phyloP scores from a whole-genome alignment of 2,797 vertebrate genomes.

The Enteromius fasciolatus region DNA sequence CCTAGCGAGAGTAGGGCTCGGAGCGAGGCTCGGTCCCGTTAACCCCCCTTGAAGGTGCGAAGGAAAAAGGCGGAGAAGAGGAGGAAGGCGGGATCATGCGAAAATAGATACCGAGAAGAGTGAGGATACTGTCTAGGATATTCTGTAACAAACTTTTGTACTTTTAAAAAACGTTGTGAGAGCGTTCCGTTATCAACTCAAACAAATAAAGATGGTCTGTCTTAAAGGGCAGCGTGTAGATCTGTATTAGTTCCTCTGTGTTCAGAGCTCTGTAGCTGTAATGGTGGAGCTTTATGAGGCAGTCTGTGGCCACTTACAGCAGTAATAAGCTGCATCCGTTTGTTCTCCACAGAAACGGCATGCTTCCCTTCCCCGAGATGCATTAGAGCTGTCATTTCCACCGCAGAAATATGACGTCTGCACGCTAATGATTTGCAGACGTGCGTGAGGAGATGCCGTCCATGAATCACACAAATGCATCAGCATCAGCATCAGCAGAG shows the following conservation, averaged over 20 bases:
- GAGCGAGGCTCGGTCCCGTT: too few relatives aligned
- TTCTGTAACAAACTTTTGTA: too few relatives aligned
- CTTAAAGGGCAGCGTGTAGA: background rate
- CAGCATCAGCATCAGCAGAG: conserved; percentile 73
- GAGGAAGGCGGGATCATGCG: too few relatives aligned
- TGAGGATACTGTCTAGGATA: too few relatives aligned
- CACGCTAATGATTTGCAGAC: conserved; percentile 74
- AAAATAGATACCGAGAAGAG: too few relatives aligned
- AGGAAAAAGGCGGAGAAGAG: too few relatives aligned
- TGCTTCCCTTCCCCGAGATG: conserved; percentile 35
- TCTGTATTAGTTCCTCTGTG: conserved; percentile 33
- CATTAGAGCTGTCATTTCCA: conserved; percentile 68
- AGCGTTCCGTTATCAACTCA: background rate
- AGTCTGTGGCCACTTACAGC: conserved; percentile 57
- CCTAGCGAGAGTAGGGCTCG: too few relatives aligned
- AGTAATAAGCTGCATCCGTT: conserved; percentile 58
- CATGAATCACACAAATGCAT: conserved; percentile 77
- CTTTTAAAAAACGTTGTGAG: too few relatives aligned
- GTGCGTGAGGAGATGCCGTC: conserved; percentile 72
- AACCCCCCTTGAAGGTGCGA: too few relatives aligned
- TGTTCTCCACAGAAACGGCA: conserved; percentile 50
- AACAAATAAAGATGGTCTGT: conserved; percentile 27
- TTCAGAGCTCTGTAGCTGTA: conserved; percentile 35
- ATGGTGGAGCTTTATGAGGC: conserved; percentile 25
- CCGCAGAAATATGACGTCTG: conserved; percentile 72